Evolutionary conservation across 1,140 invertebrate genomes (phyloP), one percentile per base, ranked within the genome.

Genomic region (Drosophila suzukii): DNA sequence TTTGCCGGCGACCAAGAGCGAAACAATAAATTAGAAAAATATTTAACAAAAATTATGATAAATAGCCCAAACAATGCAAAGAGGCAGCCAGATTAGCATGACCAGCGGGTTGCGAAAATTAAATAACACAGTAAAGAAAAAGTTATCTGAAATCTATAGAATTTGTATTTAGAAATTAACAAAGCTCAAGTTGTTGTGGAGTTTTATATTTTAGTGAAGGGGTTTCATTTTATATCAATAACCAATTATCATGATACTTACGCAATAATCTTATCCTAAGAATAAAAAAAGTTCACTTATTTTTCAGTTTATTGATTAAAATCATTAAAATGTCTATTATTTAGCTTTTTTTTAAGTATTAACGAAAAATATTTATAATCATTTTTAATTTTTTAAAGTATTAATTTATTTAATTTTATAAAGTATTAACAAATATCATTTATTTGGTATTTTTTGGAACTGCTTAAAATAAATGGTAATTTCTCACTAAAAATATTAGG

Each of bases 11-110:
- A 53, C 49, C 59, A 56, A 56, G 44, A 62, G 44, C 54, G 41
- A 68, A 73, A 41, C 75, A 83, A 78, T 80, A 70, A 88, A 83
- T 80, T 70, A 84, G 51, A 67, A 89, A 78, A 70, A 78, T 67
- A 75, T 72, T 76, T 62, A 50, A 62, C 66, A 63, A 71, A 88
- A 89, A 70, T 78, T 66, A 78, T 84, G 72, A 81, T 77, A 83
- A 88, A 89, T 89, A 82, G 63, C 34, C 24, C 30, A 7, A 53
- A 53, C 17, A 71, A 47, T 65, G 55, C 62, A 36, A 43, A 65
- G 47, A 80, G 65, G 63, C 65, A 66, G 38, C 13, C 17, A 53
- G 59, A 89, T 88, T 79, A 62, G 63, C 71, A 88, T 89, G 54
- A 57, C 56, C 43, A 20, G 34, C 44, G 27, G 17, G 32, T 53